Evolutionary conservation across 1,140 invertebrate species (phyloP).

Genomic region (Magallana ariakensis): DNA sequence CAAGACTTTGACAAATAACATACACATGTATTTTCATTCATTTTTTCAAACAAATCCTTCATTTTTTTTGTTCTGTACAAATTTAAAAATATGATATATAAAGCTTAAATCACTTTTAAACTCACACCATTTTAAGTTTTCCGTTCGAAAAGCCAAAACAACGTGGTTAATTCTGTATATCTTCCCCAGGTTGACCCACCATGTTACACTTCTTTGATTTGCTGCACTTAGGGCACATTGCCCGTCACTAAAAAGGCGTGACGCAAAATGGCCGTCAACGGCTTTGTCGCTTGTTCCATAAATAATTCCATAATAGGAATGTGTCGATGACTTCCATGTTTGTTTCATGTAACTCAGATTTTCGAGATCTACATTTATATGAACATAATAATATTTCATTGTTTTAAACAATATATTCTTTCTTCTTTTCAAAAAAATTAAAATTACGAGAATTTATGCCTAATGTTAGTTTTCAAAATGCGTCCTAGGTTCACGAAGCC

Average conservation of each 20-base stretch:
- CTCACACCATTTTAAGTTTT: neutral
- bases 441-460: too few species aligned
- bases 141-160: neutral
- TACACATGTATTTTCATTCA: neutral
- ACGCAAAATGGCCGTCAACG: too few species aligned
- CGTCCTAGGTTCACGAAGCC: too few species aligned
- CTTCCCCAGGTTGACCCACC: neutral
- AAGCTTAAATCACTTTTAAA: neutral
- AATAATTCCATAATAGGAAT: too few species aligned
- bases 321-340: too few species aligned
- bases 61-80: neutral
- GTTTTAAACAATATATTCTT: too few species aligned
- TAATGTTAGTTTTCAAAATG: too few species aligned
- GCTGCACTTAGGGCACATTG: neutral
- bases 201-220: neutral
- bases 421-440: too few species aligned
- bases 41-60: neutral
- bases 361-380: too few species aligned
- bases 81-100: neutral
- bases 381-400: too few species aligned
- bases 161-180: neutral
- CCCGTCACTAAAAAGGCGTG: neutral
- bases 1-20: neutral
- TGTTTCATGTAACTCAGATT: too few species aligned
- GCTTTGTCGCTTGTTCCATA: too few species aligned